Base-by-base conservation (phyloP, 2,113 vertebrate genomes). In the Noturus placidus region DNA sequence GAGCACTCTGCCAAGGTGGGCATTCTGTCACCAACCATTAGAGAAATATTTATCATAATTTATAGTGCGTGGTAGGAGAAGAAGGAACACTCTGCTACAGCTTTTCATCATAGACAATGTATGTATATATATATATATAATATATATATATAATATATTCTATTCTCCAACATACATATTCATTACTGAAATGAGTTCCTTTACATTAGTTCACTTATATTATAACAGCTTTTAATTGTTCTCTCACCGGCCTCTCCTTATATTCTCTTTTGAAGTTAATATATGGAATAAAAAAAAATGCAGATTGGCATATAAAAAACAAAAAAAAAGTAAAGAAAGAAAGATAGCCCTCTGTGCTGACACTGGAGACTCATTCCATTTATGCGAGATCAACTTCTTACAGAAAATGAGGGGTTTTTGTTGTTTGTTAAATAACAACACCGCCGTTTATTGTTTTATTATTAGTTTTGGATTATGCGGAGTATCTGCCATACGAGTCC, bases 1-100 rank as follows among this genome's bases (percentile, higher is more conserved):
- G 98, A 99, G 5, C 96, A 95, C 46, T 96, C 97, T 13, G 97
- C 98, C 63, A 99, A 99, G 96, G 99, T 98, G 91, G 61, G 93
- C 0, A 38, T 42, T 33, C 3, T 70, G 15, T 77, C 27, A 79
- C 50, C 57, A 65, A 8, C 54, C 46, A 27, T 63, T 63, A 61
- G 25, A 5, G 10, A 30, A 59, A 80, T 46, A 61, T 35, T 82
- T n/a, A 50, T 2, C 1, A 5, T 2, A n/a, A 4, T 22, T 76
- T 19, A 17, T 50, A 50, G 42, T 50, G 25, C 11, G 2, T n/a
- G 13, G 15, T 79, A 33, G 4, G 17, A 57, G 7, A 57, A 30
- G 15, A 30, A 30, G 52, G 56, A 56, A 79, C 38, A 19, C 38
- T 7, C 42, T 14, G 35, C 67, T 19, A 35, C 35, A 35, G 30